Conservation (phyloP, 2,113 vertebrate species). For the Erythrocebus patas region DNA sequence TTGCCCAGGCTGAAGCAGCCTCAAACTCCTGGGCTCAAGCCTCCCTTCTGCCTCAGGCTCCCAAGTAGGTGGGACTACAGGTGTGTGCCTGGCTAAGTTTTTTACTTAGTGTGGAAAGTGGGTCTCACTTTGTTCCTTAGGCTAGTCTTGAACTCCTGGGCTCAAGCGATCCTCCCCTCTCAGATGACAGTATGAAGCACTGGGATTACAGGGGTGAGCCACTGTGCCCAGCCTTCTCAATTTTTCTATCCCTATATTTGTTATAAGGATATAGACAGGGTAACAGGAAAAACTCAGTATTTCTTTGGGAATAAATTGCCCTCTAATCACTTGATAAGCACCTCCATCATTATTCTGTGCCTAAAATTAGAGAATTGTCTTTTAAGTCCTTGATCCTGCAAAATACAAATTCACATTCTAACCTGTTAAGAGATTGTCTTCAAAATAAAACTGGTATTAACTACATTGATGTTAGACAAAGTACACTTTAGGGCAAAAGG, state of each 20-base stretch:
- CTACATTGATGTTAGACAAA: neutral
- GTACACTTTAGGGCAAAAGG: neutral
- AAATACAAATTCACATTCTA: constrained; percentile 32
- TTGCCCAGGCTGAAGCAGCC: too few species aligned
- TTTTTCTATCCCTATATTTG: neutral
- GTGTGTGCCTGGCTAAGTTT: too few species aligned
- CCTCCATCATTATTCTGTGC: neutral
- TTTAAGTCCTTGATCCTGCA: neutral
- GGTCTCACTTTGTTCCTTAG: too few species aligned
- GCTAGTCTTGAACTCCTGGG: too few species aligned
- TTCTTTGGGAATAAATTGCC: neutral
- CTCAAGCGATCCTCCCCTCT: too few species aligned
- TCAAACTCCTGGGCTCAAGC: too few species aligned
- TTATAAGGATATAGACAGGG: neutral
- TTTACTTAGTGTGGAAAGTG: too few species aligned
- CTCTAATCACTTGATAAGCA: neutral
- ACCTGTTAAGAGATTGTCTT: neutral
- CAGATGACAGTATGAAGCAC: too few species aligned
- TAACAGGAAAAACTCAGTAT: neutral
- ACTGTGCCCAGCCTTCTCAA: too few species aligned
- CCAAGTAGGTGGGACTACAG: too few species aligned
- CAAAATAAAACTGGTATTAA: constrained; percentile 1
- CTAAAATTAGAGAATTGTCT: neutral
- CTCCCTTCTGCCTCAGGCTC: too few species aligned
- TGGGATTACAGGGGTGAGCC: too few species aligned